phyloP scores from a whole-genome alignment of 2,113 vertebrate species.

The Sinocyclocheilus anshuiensis region DNA sequence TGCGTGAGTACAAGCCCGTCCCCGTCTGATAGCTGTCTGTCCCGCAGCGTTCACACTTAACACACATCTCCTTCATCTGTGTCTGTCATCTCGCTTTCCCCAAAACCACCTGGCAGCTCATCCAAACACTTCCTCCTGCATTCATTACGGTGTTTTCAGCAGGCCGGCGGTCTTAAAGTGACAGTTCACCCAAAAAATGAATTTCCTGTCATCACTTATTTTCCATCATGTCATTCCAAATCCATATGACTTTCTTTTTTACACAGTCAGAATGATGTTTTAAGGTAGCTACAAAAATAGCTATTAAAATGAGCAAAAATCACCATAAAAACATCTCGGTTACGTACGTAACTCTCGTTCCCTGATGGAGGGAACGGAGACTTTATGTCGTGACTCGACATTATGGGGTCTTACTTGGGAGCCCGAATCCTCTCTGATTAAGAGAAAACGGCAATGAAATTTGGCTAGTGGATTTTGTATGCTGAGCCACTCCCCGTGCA shows the following conservation, averaged over 20 bases:
- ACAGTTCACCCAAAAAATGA: not conserved
- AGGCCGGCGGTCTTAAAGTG: not conserved
- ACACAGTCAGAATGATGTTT: not conserved
- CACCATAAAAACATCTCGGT: not conserved
- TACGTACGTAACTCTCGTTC: too few relatives aligned
- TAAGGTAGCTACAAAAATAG: too few relatives aligned
- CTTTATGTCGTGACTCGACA: too few relatives aligned
- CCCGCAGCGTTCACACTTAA: not conserved
- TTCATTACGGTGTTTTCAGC: not conserved
- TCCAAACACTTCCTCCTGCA: slow-evolving; percentile 3
- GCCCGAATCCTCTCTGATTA: too few relatives aligned
- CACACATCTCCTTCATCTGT: slow-evolving; percentile 2
- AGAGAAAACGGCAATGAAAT: too few relatives aligned
- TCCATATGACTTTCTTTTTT: not conserved
- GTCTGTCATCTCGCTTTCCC: not conserved
- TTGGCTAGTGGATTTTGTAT: too few relatives aligned
- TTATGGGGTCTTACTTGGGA: too few relatives aligned
- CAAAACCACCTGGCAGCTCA: slow-evolving; percentile 1
- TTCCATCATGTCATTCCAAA: not conserved
- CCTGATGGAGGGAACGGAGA: too few relatives aligned
- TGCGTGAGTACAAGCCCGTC: slow-evolving; percentile 49
- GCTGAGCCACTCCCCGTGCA: too few relatives aligned
- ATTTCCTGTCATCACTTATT: not conserved
- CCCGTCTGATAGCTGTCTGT: not conserved
- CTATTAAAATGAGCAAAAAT: not conserved